Evolutionary conservation across 2,888 invertebrate species (phyloP).

Genomic region (Sialis fuliginosa): DNA sequence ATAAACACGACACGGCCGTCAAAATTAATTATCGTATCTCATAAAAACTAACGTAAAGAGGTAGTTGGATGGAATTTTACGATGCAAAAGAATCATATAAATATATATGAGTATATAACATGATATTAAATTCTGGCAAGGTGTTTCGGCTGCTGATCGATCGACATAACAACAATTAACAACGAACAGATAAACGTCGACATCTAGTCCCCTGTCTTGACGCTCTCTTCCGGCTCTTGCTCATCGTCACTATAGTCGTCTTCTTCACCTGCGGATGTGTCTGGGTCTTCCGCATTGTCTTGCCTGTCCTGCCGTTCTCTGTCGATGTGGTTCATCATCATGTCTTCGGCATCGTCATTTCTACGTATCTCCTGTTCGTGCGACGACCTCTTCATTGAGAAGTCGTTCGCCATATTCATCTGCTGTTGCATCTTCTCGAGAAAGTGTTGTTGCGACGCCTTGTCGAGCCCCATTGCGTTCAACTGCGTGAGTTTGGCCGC

Average conservation of each 20-base stretch:
- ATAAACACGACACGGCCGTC: neutral
- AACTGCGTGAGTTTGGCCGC: conserved; percentile 64
- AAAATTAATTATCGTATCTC: conserved; percentile 14
- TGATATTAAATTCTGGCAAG: too few species aligned
- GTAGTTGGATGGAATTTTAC: conserved; percentile 39
- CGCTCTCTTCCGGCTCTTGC: conserved; percentile 23
- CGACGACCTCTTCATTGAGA: conserved; percentile 32
- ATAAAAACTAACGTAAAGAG: conserved; percentile 19
- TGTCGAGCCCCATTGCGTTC: conserved; percentile 39
- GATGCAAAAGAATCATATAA: conserved; percentile 1
- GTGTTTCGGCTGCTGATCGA: too few species aligned
- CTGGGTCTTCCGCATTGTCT: conserved; percentile 24
- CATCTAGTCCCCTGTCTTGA: conserved; percentile 26
- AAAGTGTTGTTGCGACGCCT: conserved; percentile 35
- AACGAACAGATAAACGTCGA: too few species aligned
- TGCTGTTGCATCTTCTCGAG: conserved; percentile 45
- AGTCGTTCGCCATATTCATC: conserved; percentile 34
- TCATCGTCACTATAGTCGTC: conserved; percentile 32
- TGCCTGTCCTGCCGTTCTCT: conserved; percentile 18
- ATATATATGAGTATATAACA: too few species aligned
- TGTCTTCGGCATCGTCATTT: conserved; percentile 33
- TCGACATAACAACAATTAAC: too few species aligned
- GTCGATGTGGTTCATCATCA: conserved; percentile 34
- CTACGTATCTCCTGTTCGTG: conserved; percentile 21
- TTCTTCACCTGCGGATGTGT: conserved; percentile 35